These are phyloP conservation scores for Leuciscus idus DNA, from an alignment of 2,113 vertebrate genomes.

Conservation along the genomic window DNA sequence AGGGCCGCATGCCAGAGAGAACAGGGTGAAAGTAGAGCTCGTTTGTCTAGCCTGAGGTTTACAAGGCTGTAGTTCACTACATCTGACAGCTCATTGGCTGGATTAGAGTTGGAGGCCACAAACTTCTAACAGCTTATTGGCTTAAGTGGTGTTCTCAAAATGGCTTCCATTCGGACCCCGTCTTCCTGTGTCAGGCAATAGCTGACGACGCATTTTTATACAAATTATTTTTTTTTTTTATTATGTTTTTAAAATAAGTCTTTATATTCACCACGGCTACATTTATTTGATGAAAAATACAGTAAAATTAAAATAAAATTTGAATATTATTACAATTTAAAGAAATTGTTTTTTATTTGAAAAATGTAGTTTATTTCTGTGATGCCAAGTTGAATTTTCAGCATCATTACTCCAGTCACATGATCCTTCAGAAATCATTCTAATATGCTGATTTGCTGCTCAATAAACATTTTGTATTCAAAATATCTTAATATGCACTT, in stretches of 20 bases:
- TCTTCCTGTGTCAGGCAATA: background rate
- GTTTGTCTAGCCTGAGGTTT: conserved; percentile 26
- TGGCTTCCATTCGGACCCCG: background rate
- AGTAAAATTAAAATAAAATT: background rate
- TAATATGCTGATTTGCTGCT: background rate
- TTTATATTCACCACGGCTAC: background rate
- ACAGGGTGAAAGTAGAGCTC: background rate
- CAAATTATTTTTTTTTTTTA: too few species aligned
- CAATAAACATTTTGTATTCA: background rate
- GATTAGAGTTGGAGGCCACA: conserved; percentile 20
- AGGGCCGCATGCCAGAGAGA: conserved; percentile 31
- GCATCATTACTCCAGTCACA: background rate
- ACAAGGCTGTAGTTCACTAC: conserved; percentile 26
- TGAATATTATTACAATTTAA: background rate
- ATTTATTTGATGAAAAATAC: background rate
- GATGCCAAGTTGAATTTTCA: background rate
- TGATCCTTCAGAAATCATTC: background rate
- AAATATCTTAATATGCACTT: too few species aligned
- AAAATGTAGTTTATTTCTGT: background rate
- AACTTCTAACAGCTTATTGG: conserved; percentile 38
- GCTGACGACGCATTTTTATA: background rate
- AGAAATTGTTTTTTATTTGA: background rate
- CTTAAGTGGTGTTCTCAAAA: conserved; percentile 6
- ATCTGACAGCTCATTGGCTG: conserved; percentile 42
- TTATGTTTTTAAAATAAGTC: background rate